A percentile compares a stretch with the other conserved stretches of the same genome.
Evolutionary conservation across 1,140 invertebrate species (phyloP).

Genomic region (Pristionchus pacificus): DNA sequence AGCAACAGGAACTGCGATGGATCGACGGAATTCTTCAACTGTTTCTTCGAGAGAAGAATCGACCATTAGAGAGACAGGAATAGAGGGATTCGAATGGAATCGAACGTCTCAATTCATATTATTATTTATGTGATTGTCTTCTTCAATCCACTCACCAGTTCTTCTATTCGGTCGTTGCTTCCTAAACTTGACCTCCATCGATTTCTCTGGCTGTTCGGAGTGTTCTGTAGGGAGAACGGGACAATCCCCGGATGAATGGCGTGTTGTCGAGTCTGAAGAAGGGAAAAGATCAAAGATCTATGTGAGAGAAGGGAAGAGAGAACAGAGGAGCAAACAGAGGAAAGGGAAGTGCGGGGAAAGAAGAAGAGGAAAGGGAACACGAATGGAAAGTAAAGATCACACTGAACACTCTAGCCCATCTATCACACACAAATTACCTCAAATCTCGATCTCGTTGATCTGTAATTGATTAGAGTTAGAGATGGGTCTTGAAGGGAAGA

Average conservation of each 20-base stretch:
- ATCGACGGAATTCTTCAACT: conserved; percentile 34
- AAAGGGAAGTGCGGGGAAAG: background rate
- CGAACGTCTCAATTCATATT: conserved; percentile 42
- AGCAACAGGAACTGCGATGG: conserved; percentile 43
- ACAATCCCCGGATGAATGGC: background rate
- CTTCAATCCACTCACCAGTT: conserved; percentile 11
- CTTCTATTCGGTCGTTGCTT: conserved; percentile 24
- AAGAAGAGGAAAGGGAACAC: background rate
- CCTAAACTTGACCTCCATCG: conserved; percentile 18
- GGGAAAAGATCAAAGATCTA: background rate
- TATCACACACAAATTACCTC: conserved; percentile 7
- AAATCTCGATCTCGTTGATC: no score
- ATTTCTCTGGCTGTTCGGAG: background rate
- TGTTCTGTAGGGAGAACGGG: background rate
- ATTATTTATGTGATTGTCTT: background rate
- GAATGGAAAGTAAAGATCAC: background rate
- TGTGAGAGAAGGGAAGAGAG: background rate
- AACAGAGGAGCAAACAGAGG: background rate
- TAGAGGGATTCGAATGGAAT: conserved; percentile 46
- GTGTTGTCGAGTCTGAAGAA: no score
- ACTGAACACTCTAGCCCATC: conserved; percentile 1
- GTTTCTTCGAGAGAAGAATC: conserved; percentile 13
- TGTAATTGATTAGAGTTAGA: background rate
- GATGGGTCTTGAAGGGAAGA: background rate
- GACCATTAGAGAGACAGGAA: background rate